Conservation (phyloP, 1,140 invertebrate genomes). For the Forficula auricularia region DNA sequence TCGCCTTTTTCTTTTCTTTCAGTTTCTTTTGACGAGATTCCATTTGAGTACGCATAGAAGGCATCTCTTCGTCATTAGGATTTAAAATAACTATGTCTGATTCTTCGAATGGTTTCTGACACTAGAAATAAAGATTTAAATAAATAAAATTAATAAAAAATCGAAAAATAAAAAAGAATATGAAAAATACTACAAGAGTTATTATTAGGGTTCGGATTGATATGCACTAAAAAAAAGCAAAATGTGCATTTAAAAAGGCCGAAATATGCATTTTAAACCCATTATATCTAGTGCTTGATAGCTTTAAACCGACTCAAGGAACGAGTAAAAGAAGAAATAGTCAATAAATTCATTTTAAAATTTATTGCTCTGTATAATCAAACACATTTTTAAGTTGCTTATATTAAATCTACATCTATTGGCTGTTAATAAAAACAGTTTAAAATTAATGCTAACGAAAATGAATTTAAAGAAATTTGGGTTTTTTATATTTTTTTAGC, state of each 20-base stretch:
- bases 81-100: constrained; percentile 77
- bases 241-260: not conserved
- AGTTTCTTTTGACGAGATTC: constrained; percentile 38
- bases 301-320: too few relatives aligned
- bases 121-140: constrained; percentile 32
- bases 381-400: too few relatives aligned
- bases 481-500: too few relatives aligned
- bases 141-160: not conserved
- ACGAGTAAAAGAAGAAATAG: too few relatives aligned
- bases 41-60: constrained; percentile 45
- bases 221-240: not conserved
- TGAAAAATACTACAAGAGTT: not conserved
- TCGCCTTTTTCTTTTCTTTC: constrained; percentile 54
- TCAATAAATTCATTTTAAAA: too few relatives aligned
- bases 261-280: not conserved
- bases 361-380: too few relatives aligned
- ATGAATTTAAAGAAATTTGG: too few relatives aligned
- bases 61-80: constrained; percentile 62
- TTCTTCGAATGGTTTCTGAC: constrained; percentile 54
- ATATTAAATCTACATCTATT: too few relatives aligned
- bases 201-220: not conserved
- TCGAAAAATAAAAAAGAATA: not conserved
- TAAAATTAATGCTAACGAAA: too few relatives aligned
- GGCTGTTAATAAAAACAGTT: too few relatives aligned
- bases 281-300: not conserved